Percentiles rank a stretch among this genome's conserved stretches.
phyloP scores from a whole-genome alignment of 2,888 invertebrate genomes.

The Megastigmus dorsalis region DNA sequence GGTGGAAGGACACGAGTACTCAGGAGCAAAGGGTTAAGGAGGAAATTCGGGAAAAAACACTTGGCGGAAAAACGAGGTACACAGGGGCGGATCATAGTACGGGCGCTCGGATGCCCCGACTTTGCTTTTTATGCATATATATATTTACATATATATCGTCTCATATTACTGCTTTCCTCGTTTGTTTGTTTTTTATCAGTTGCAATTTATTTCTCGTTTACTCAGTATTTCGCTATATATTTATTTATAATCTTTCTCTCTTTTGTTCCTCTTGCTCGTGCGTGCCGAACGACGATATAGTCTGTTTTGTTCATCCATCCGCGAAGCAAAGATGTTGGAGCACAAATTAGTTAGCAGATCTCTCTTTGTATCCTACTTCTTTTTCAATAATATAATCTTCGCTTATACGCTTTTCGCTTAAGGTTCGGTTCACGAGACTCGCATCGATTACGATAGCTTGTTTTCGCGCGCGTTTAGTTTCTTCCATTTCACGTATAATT shows the following conservation, averaged over 20 bases:
- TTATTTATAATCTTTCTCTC: constrained; percentile 27
- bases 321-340: too few species aligned
- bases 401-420: too few species aligned
- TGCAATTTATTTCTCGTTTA: too few species aligned
- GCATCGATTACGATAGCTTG: too few species aligned
- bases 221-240: constrained; percentile 4
- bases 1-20: constrained; percentile 14
- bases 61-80: constrained; percentile 34
- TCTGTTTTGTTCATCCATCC: too few species aligned
- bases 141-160: constrained; percentile 9
- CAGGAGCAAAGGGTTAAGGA: neutral
- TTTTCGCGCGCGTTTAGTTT: neutral
- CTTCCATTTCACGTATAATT: neutral
- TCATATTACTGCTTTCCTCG: constrained; percentile 6
- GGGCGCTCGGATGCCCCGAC: neutral
- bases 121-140: neutral
- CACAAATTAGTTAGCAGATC: too few species aligned
- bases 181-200: constrained; percentile 15
- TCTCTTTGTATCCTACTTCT: too few species aligned
- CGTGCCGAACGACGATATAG: too few species aligned
- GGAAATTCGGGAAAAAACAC: constrained; percentile 18
- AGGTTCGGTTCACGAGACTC: too few species aligned
- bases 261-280: constrained; percentile 15
- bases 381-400: too few species aligned
- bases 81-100: constrained; percentile 35